These are phyloP conservation scores for Periphyllus acericola DNA, from an alignment of 2,888 invertebrate genomes.

Conservation along the genomic window DNA sequence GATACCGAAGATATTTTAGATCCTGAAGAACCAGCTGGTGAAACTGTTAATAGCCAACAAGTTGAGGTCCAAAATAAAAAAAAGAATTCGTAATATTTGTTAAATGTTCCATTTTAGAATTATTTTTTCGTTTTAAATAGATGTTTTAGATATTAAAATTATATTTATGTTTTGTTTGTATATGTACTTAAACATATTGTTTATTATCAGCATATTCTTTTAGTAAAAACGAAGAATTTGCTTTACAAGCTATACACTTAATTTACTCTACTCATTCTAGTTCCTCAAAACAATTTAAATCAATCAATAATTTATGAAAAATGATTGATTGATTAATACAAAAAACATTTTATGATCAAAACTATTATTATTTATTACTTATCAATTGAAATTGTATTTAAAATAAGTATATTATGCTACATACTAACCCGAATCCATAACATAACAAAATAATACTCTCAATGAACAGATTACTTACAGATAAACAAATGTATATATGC, in stretches of 20 bases:
- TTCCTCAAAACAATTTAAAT: neutral
- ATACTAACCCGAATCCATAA: too few species aligned
- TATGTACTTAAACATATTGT: constrained; percentile 29
- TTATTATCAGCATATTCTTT: constrained; percentile 19
- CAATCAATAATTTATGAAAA: neutral
- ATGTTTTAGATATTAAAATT: constrained; percentile 54
- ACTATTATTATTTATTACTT: too few species aligned
- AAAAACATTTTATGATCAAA: too few species aligned
- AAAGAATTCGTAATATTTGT: constrained; percentile 47
- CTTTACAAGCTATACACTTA: neutral
- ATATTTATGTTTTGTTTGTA: constrained; percentile 55
- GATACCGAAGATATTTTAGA: constrained; percentile 65
- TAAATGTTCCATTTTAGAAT: constrained; percentile 47
- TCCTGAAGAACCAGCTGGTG: constrained; percentile 63
- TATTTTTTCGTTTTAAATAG: constrained; percentile 50
- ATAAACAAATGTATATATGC: too few species aligned
- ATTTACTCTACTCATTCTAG: neutral
- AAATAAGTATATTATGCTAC: too few species aligned
- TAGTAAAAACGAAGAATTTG: constrained; percentile 25
- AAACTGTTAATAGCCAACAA: constrained; percentile 9
- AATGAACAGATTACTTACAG: too few species aligned
- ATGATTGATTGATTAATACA: neutral
- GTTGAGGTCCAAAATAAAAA: constrained; percentile 39
- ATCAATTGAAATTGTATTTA: too few species aligned
- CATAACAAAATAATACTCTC: too few species aligned